These are phyloP conservation scores for Adelphocoris suturalis DNA, from an alignment of 2,888 invertebrate species.

Conservation along the genomic window DNA sequence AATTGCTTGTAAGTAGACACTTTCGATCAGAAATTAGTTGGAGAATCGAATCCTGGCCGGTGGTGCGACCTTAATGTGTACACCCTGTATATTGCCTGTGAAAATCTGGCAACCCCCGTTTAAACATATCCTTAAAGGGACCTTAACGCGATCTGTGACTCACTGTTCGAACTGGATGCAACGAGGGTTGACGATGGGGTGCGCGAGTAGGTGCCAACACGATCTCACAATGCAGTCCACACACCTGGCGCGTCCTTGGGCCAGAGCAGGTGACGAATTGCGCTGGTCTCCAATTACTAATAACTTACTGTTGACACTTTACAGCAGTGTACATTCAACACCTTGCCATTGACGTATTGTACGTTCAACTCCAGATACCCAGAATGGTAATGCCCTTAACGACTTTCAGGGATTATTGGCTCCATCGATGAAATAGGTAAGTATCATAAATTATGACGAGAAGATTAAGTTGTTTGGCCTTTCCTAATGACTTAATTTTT, in stretches of 20 bases:
- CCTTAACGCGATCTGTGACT: background rate
- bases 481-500: background rate
- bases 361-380: background rate
- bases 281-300: background rate
- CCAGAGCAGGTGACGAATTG: background rate
- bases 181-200: background rate
- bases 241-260: conserved; percentile 30
- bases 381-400: background rate
- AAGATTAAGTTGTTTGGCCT: conserved; percentile 3
- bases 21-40: no score
- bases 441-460: no score
- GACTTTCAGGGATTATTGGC: background rate
- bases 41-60: no score
- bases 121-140: background rate
- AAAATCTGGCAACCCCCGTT: no score
- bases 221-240: conserved; percentile 10
- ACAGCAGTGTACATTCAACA: background rate
- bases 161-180: background rate
- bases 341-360: background rate
- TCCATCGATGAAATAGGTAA: background rate
- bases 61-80: no score
- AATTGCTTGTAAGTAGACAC: no score
- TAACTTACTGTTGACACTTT: background rate
- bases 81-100: no score
- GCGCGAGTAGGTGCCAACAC: background rate